Base-by-base conservation (phyloP, 37 sponge, comb jelly and placozoan species). In the Petrosia ficiformis region DNA sequence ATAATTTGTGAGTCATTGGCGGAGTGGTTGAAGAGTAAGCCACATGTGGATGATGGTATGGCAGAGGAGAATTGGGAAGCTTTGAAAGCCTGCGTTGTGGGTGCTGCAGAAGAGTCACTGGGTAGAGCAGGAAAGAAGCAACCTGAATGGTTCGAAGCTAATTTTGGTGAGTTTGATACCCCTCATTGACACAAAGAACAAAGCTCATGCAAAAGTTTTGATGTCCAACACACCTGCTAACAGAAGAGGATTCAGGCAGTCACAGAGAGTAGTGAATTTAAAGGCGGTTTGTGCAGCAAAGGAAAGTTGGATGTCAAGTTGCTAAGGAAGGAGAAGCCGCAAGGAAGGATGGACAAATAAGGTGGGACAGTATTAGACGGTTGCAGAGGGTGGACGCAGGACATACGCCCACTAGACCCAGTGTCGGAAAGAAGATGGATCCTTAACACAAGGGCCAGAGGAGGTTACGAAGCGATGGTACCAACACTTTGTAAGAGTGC, bases 141-240 rank as follows among this genome's bases (percentile, higher is more conserved):
- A 37, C 78, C 85, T 4, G 78, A 84, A 26, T 82, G 83, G 83
- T 82, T 82, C n/a, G 2, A 28, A 22, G 78, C 71, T 30, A 77
- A 44, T 29, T 38, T 10, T 3, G 77, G 76, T 11, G n/a, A 58
- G 14, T 22, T 24, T 83, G 11, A 26, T 41, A 28, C 84, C 84
- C 21, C 31, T 83, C 39, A 57, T 82, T 3, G 48, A 67, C 25
- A 64, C 71, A n/a, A 83, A 83, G 72, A 68, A 76, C 42, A 56
- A 30, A 21, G 77, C 77, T 25, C 69, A 76, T 1, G 40, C 21
- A 16, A 76, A 69, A 44, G 10, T 65, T 32, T 39, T 82, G 22
- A 6, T 14, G 29, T 40, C 11, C n/a, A n/a, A n/a, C n/a, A n/a
- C n/a, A n/a, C n/a, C n/a, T n/a, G n/a, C n/a, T n/a, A n/a, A n/a